A percentile compares a stretch with the other conserved stretches of the same genome.
These are phyloP conservation scores for Callospermophilus lateralis DNA, from an alignment of 2,113 vertebrate genomes.

Conservation along the genomic window DNA sequence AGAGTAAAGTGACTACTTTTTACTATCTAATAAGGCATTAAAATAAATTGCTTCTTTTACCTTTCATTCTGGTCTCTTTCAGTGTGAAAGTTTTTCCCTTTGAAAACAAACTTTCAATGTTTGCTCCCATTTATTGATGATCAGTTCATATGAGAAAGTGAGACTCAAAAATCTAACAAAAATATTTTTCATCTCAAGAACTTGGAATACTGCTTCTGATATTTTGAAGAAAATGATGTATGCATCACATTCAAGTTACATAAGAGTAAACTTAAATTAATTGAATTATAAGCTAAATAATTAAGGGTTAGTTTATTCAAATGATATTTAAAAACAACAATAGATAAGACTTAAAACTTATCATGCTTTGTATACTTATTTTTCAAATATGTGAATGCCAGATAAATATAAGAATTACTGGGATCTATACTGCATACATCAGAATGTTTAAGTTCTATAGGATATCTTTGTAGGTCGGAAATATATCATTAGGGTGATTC, in stretches of 20 bases:
- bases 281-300: background rate
- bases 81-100: background rate
- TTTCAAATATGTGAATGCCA: background rate
- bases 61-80: background rate
- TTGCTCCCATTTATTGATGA: background rate
- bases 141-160: background rate
- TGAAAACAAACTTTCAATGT: background rate
- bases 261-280: background rate
- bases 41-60: background rate
- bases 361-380: background rate
- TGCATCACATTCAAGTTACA: background rate
- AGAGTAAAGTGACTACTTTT: background rate
- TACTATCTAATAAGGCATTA: background rate
- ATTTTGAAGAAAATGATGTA: constrained; percentile 20
- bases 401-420: background rate
- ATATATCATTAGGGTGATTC: background rate
- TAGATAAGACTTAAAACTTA: background rate
- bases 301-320: background rate
- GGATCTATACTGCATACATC: background rate
- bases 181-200: background rate
- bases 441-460: background rate
- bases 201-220: background rate
- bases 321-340: background rate
- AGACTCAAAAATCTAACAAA: background rate
- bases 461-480: background rate